Percentiles rank a stretch among this genome's conserved stretches.
Conservation (phyloP, 2,797 vertebrate genomes). For the Artibeus lituratus region DNA sequence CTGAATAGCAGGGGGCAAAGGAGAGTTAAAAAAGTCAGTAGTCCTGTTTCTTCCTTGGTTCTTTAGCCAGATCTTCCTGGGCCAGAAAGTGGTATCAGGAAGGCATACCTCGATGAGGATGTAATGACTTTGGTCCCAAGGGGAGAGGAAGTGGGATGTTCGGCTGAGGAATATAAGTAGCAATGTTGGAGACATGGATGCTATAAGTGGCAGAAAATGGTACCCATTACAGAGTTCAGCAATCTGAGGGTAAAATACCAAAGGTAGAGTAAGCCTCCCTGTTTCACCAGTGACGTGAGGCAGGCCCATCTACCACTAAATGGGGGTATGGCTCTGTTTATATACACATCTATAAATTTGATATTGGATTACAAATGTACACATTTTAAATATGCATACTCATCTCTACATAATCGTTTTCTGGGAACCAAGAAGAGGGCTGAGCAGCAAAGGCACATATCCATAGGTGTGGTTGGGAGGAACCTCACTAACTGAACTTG, state of each 20-base stretch:
- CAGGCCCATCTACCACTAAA: background rate
- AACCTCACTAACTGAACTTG: background rate
- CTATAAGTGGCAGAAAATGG: background rate
- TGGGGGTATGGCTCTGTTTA: background rate
- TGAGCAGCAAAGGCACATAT: background rate
- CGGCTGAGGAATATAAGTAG: background rate
- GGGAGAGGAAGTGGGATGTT: background rate
- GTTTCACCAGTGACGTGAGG: fast-evolving
- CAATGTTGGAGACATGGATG: background rate
- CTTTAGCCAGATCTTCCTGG: background rate
- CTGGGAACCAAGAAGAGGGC: background rate
- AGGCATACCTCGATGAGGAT: background rate
- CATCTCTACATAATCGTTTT: background rate
- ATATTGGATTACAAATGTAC: background rate
- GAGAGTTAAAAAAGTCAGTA: background rate
- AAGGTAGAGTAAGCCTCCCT: background rate
- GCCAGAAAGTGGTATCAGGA: background rate
- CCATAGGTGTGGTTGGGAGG: fast-evolving
- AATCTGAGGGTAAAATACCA: background rate
- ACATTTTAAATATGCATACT: background rate
- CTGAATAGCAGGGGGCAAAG: background rate
- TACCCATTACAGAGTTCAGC: background rate
- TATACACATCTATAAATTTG: background rate
- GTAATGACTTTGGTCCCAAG: background rate
- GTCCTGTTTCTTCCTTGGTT: background rate